Base-by-base conservation (phyloP, 2,888 invertebrate genomes). In the Andrena trimmerana region DNA sequence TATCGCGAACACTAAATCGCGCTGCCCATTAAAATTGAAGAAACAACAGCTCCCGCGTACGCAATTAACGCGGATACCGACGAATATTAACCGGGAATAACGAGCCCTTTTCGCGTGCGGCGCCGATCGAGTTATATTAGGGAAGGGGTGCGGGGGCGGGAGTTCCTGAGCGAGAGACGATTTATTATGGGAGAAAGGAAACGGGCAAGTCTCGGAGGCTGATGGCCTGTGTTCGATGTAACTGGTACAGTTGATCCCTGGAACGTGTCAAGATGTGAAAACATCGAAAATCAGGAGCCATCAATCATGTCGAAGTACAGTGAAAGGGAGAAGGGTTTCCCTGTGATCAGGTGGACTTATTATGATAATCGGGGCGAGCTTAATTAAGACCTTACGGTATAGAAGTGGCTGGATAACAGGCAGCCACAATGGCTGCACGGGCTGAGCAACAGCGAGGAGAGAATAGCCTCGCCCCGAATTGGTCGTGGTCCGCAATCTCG, bases 401-500 rank as follows among this genome's bases (percentile, higher is more conserved):
- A 82, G 82, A 81, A 57, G 80, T 74, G 81, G 50, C 36, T 62
- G 77, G 67, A 71, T 70, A 78, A 74, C 54, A 82, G 76, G 57
- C 59, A 74, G 66, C 33, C 33, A 48, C 29, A 33, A 48, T 67
- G 62, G 54, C 48, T 52, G n/a, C 57, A n/a, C 57, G 33, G 65
- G 75, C 67, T 60, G 75, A 83, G 73, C 70, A 79, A 78, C 78
- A 79, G 66, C 74, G 57, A 33, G 42, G 42, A 42, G 66, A 59
- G 85, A 83, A 87, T 79, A 78, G 80, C 72, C 81, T 80, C 57
- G 83, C 65, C 33, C 83, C 85, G 88, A 90, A 92, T 91, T 92
- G 90, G 86, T 86, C 86, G 89, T 85, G 86, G 81, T 65, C 85
- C 85, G 90, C 90, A 92, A 92, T 93, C 90, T 90, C 86, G 89